phyloP scores from a whole-genome alignment of 2,888 invertebrate genomes.

The Agonum fuliginosum region DNA sequence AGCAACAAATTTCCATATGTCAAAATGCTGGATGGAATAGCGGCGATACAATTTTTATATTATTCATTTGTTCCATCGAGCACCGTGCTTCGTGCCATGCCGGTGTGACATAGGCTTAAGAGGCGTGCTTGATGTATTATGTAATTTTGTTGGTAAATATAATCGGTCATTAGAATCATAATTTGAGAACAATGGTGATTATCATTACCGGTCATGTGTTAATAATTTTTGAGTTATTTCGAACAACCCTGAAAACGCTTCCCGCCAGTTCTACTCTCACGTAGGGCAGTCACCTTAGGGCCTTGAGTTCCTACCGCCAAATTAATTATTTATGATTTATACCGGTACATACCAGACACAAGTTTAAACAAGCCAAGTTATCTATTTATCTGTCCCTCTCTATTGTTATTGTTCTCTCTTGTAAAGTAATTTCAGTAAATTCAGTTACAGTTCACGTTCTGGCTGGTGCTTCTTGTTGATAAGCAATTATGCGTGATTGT shows the following conservation, averaged over 20 bases:
- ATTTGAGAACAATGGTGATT: too few relatives aligned
- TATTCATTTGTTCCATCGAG: too few relatives aligned
- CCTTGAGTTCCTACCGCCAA: background rate
- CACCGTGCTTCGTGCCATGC: too few relatives aligned
- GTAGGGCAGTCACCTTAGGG: background rate
- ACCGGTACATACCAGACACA: background rate
- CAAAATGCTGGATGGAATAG: too few relatives aligned
- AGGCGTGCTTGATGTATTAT: too few relatives aligned
- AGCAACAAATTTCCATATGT: too few relatives aligned
- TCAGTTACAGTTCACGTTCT: slow-evolving; percentile 2
- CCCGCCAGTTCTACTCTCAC: background rate
- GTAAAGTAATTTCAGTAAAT: slow-evolving; percentile 2
- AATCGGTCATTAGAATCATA: too few relatives aligned
- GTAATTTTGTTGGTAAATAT: too few relatives aligned
- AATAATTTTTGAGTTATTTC: background rate
- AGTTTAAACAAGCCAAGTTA: background rate
- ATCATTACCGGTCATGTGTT: too few relatives aligned
- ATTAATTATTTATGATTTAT: slow-evolving; percentile 2
- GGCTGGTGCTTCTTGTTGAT: background rate
- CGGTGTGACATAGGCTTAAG: too few relatives aligned
- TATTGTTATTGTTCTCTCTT: too few relatives aligned
- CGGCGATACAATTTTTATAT: too few relatives aligned
- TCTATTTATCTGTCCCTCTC: background rate
- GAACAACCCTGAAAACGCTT: background rate
- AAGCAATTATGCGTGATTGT: slow-evolving; percentile 23